Conservation (phyloP, 2,113 vertebrate genomes). For the Puffinus mauretanicus region DNA sequence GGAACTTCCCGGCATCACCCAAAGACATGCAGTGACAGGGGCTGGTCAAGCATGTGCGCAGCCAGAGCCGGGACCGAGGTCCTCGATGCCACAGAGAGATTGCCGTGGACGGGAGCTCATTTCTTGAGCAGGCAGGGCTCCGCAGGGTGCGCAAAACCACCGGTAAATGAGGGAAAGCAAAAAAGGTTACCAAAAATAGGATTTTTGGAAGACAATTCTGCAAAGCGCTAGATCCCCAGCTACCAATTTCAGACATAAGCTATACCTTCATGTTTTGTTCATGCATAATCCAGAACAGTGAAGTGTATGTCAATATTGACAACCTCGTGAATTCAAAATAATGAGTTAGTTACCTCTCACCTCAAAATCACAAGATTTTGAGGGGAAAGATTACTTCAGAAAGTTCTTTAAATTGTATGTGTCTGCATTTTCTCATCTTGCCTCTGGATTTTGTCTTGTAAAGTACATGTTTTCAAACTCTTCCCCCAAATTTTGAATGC, state of each 20-base stretch:
- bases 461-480: background rate
- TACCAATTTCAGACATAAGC: background rate
- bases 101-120: fast-evolving
- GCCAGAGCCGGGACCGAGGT: background rate
- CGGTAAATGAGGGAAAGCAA: background rate
- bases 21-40: background rate
- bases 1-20: background rate
- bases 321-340: background rate
- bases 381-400: background rate
- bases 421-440: background rate
- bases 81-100: background rate
- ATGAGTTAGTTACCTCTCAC: background rate
- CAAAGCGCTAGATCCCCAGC: background rate
- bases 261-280: background rate
- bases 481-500: background rate
- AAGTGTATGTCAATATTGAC: background rate
- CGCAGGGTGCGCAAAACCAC: background rate
- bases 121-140: background rate
- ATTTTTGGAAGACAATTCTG: background rate
- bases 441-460: background rate
- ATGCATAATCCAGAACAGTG: background rate
- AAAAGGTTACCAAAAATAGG: background rate
- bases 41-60: fast-evolving
- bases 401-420: background rate
- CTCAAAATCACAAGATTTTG: background rate